Conservation (phyloP, 2,888 invertebrate genomes). For the Luperina nickerlii region DNA sequence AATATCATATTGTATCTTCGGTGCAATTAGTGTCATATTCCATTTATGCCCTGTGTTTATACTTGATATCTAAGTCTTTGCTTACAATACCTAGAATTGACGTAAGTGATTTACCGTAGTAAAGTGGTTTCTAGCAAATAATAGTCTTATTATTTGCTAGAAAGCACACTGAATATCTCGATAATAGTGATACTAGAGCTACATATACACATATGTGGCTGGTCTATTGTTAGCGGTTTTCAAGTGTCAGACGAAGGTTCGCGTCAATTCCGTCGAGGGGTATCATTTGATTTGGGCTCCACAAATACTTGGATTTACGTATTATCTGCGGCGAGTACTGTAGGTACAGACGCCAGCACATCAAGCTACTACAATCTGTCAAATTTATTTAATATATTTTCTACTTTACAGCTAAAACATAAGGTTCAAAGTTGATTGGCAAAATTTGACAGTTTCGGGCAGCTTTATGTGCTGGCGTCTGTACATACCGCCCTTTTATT, state of each 20-base stretch:
- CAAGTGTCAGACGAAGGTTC: constrained; percentile 50
- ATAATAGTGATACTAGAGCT: constrained; percentile 3
- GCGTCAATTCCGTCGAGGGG: constrained; percentile 36
- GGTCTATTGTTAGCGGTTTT: constrained; percentile 42
- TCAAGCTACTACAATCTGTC: too few species aligned
- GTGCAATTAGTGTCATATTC: background rate
- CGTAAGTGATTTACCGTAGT: background rate
- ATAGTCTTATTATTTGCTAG: constrained; percentile 1
- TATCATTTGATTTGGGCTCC: constrained; percentile 53
- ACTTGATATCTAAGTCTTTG: background rate
- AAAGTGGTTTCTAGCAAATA: background rate
- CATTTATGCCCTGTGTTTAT: too few species aligned
- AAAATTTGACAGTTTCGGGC: too few species aligned
- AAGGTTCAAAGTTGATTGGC: too few species aligned
- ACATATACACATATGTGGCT: background rate
- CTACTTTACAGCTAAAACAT: too few species aligned
- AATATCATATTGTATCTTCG: background rate
- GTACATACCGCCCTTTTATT: constrained; percentile 15
- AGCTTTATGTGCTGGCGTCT: too few species aligned
- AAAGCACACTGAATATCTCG: background rate
- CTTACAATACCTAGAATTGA: too few species aligned
- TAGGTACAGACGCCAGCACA: too few species aligned
- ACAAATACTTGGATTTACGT: constrained; percentile 24
- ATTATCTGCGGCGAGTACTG: constrained; percentile 11
- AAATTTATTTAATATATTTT: too few species aligned